Conservation (phyloP, 2,888 invertebrate species). For the Apamea epomidion region DNA sequence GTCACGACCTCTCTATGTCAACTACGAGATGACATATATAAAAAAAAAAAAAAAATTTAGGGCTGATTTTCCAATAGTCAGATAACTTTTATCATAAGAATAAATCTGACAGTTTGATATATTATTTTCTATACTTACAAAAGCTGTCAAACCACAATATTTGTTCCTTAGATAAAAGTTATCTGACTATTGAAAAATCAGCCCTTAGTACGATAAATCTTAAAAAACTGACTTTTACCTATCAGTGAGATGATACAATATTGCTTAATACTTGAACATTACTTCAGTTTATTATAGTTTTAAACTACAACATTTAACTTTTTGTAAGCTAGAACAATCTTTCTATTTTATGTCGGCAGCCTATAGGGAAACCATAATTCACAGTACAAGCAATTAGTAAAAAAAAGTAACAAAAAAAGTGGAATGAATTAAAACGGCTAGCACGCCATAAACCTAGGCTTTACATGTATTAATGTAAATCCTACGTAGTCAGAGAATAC, state of each 20-base stretch:
- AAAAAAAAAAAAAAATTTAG: too few species aligned
- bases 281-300: neutral
- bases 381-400: conserved; percentile 27
- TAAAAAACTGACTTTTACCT: neutral
- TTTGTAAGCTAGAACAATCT: neutral
- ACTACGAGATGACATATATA: too few species aligned
- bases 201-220: neutral
- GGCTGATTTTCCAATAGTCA: too few species aligned
- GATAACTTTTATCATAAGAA: neutral
- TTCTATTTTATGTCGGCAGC: neutral
- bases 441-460: conserved; percentile 32
- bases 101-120: neutral
- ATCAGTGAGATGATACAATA: neutral
- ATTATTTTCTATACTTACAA: neutral
- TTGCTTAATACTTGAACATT: neutral
- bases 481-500: conserved; percentile 51
- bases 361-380: conserved; percentile 15
- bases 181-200: neutral
- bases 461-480: conserved; percentile 41
- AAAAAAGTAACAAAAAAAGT: conserved; percentile 37
- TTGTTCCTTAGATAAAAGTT: neutral
- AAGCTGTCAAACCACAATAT: neutral
- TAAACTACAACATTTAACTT: neutral
- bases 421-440: conserved; percentile 34
- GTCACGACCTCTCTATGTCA: too few species aligned